A percentile compares a stretch with the other conserved stretches of the same genome.
Conservation (phyloP, 2,113 vertebrate genomes). For the Megaceryle maxima region DNA sequence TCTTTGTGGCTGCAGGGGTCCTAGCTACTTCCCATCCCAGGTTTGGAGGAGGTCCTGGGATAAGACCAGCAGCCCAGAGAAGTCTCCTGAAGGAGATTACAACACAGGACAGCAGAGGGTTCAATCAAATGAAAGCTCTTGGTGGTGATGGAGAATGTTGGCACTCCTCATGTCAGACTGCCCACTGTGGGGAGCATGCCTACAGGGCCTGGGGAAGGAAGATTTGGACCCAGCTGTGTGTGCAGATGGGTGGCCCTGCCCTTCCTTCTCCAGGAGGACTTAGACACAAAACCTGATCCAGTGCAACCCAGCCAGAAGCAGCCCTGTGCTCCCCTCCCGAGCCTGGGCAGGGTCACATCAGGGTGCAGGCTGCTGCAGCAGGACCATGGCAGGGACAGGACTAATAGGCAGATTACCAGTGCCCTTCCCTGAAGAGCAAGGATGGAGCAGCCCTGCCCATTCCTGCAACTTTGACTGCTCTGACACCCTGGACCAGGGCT, state of each 20-base stretch:
- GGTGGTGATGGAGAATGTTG: fast-evolving
- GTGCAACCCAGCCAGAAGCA: neutral
- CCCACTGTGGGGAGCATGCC: neutral
- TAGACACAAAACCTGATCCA: neutral
- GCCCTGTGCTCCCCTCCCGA: fast-evolving
- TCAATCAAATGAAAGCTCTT: neutral
- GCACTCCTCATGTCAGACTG: neutral
- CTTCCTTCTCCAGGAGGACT: neutral
- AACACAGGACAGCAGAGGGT: neutral
- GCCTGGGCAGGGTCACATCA: neutral
- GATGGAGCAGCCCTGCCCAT: neutral
- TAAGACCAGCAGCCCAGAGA: neutral
- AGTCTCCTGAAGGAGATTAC: neutral
- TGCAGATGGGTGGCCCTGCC: fast-evolving
- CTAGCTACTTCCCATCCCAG: neutral
- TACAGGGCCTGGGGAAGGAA: neutral
- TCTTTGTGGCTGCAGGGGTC: neutral
- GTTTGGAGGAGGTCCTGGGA: neutral
- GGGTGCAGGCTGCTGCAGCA: neutral
- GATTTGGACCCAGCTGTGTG: neutral
- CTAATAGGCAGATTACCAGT: neutral
- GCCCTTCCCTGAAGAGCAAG: neutral
- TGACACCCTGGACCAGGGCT: neutral
- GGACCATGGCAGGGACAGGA: neutral
- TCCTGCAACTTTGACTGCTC: neutral